Conservation (phyloP, 2,797 vertebrate species). For the Platyrinchus mystaceus region DNA sequence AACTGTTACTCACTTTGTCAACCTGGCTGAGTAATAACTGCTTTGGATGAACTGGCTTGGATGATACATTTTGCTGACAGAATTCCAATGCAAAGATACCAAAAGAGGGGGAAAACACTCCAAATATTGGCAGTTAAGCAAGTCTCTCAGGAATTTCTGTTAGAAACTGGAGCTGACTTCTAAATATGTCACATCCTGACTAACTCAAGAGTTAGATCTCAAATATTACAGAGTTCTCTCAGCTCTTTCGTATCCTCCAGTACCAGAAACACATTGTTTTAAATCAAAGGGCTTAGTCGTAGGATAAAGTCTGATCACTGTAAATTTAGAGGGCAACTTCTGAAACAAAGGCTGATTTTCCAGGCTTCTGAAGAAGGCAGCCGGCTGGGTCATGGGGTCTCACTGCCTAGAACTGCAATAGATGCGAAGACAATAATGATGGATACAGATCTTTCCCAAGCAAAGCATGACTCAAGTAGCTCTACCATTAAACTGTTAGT, state of each 20-base stretch:
- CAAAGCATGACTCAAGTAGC: background rate
- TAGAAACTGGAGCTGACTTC: background rate
- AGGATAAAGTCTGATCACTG: background rate
- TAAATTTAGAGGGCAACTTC: slow-evolving; percentile 7
- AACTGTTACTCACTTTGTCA: background rate
- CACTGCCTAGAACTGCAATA: background rate
- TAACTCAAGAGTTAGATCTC: background rate
- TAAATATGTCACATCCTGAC: background rate
- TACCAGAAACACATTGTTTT: background rate
- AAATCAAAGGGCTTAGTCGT: background rate
- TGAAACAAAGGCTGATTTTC: background rate
- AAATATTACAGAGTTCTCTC: background rate
- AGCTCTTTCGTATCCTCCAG: background rate
- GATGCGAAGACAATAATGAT: background rate
- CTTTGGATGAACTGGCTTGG: background rate
- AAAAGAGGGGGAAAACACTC: background rate
- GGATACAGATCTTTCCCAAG: background rate
- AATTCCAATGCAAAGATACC: background rate
- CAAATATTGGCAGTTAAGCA: background rate
- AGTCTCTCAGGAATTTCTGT: background rate
- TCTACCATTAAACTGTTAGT: background rate
- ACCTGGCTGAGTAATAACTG: background rate
- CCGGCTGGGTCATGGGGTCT: background rate
- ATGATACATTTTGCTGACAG: slow-evolving; percentile 6
- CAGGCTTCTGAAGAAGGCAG: background rate